Base-by-base conservation (phyloP, 92 coral and sea anemone species). In the Ricordea florida region DNA sequence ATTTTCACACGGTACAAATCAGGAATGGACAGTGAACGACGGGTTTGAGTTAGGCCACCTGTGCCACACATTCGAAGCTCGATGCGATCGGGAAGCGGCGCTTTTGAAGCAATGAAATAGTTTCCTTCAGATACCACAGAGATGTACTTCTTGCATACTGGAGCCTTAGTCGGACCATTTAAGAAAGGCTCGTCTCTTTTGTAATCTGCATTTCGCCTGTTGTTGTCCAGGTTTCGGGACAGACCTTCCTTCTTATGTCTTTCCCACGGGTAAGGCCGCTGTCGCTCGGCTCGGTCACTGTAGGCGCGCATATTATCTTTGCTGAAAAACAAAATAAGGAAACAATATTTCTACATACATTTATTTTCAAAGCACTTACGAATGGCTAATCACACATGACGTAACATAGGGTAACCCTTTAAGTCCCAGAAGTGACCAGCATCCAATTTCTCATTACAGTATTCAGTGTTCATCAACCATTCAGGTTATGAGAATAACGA, bases 41-140 rank as follows among this genome's bases (percentile, higher is more conserved):
- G 69, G 11, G 46, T 62, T 30, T 72, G 58, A 2, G 71, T 52
- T 9, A 51, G 60, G 22, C 72, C 61, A 13, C 83, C 45, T 0
- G 80, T 72, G 11, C 93, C 97, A 34, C 87, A 79, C 82, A 91
- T 76, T 51, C 97, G 90, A 37, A 91, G 85, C 71, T 91, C 97
- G 61, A 91, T 91, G 61, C 97, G 87, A 51, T 91, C 97, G 3
- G 97, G 97, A 4, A 91, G 88, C n/a, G 77, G 77, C 6, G 77
- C 77, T 56, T 70, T 70, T 8, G 77, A 70, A 2, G 77, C 77
- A 6, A 86, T 59, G 49, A 80, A 86, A 10, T 84, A 75, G 43
- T 80, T 80, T 53, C 83, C 83, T 28, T 86, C 91, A 13, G 96
- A 90, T 33, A 90, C 62, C 10, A 88, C 91, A 28, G 92, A 85